Evolutionary conservation across 2,888 invertebrate genomes (phyloP).

Genomic region (Melieria crassipennis): DNA sequence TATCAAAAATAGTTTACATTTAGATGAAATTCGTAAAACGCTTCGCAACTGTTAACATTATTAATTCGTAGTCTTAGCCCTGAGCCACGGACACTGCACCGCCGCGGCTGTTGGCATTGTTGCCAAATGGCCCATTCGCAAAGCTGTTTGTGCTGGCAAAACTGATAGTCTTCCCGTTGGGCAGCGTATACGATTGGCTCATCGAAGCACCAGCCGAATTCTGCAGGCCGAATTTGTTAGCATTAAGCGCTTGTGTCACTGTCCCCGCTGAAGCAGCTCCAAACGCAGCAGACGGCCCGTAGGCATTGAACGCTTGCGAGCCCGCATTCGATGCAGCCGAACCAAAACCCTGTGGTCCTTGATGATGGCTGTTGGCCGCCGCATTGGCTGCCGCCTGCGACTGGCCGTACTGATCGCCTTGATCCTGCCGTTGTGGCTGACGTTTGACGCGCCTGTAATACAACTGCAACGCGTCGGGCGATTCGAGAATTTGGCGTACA

Average conservation of each 20-base stretch:
- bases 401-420: constrained; percentile 46
- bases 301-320: constrained; percentile 62
- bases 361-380: constrained; percentile 51
- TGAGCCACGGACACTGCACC: constrained; percentile 51
- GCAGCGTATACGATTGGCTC: constrained; percentile 62
- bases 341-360: constrained; percentile 51
- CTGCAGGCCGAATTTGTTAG: constrained; percentile 50
- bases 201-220: constrained; percentile 62
- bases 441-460: constrained; percentile 57
- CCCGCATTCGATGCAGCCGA: constrained; percentile 60
- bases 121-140: constrained; percentile 53
- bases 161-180: constrained; percentile 64
- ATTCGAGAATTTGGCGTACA: constrained; percentile 36
- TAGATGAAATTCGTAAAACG: background rate
- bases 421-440: constrained; percentile 41
- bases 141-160: constrained; percentile 62
- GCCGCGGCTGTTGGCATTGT: constrained; percentile 51
- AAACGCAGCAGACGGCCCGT: constrained; percentile 57
- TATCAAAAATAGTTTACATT: background rate
- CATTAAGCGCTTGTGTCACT: constrained; percentile 59
- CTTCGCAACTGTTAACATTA: too few relatives aligned
- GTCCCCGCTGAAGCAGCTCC: constrained; percentile 63
- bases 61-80: background rate
- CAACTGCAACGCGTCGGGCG: constrained; percentile 41
- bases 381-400: constrained; percentile 59